Base-by-base conservation (phyloP, 1,140 invertebrate species). In the Atta texana region DNA sequence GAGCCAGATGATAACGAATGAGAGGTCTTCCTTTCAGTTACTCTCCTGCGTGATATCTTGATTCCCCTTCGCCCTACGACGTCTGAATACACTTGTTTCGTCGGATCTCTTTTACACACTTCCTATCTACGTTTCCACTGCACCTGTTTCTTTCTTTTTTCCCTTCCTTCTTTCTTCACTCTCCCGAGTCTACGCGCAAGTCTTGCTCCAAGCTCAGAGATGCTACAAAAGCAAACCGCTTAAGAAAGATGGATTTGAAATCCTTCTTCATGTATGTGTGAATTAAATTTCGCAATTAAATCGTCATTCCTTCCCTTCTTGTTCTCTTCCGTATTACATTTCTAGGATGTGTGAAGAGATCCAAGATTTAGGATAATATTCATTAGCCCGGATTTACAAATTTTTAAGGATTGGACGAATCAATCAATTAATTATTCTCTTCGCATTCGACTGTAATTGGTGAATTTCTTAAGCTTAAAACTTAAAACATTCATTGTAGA, bases 31-130 rank as follows among this genome's bases (percentile, higher is more conserved):
- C 55, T 75, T 75, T 61, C n/a, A 61, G 66, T 7, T 61, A n/a
- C 55, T 75, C 72, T 2, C n/a, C 31, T 24, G 53, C 72, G 7
- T 59, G 72, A 74, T 75, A 75, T 75, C 72, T 75, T 24, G 55
- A 75, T 61, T 16, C 72, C 55, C 55, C 72, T 75, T 75, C 34
- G 31, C n/a, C 72, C 55, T n/a, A 75, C 55, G 55, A 75, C 34
- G 55, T 34, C 55, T 16, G 72, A 59, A 44, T 75, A 75, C 72
- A 75, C 55, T 75, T 75, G 72, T 75, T 75, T 75, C 72, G 53
- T 75, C 72, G 72, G 72, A 44, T 24, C 72, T 59, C 55, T 24
- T 59, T 75, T 44, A 59, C 31, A 39, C 72, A 44, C 55, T 75
- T 75, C 55, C 72, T 75, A 75, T 59, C 72, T 24, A n/a, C 55